Conservation (phyloP, 2,797 vertebrate genomes). For the Poecilia wingei region DNA sequence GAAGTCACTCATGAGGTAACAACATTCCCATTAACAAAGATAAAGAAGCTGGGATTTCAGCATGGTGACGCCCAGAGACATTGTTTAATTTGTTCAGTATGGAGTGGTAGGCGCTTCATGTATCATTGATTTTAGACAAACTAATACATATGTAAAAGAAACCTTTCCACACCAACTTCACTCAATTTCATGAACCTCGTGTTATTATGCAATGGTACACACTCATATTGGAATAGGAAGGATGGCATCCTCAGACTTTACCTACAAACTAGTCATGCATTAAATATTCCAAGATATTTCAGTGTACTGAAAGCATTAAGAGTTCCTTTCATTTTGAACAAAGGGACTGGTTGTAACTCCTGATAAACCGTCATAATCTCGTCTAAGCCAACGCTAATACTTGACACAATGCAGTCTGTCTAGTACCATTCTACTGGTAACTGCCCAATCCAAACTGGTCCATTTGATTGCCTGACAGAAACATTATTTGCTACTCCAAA, state of each 20-base stretch:
- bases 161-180: background rate
- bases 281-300: background rate
- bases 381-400: background rate
- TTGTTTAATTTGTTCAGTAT: no score
- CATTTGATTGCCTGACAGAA: background rate
- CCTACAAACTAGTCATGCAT: background rate
- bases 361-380: background rate
- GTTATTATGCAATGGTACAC: background rate
- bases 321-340: background rate
- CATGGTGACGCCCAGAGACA: no score
- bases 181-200: background rate
- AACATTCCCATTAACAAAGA: no score
- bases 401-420: background rate
- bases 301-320: background rate
- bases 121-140: no score
- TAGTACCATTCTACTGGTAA: background rate
- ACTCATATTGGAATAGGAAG: background rate
- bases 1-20: no score
- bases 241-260: background rate
- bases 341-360: background rate
- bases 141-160: no score
- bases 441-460: background rate
- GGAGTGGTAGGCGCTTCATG: no score
- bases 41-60: no score
- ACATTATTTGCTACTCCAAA: background rate